Percentiles rank a stretch among this genome's conserved stretches.
phyloP scores from a whole-genome alignment of 2,888 invertebrate species.

The Drosophila anomelani region DNA sequence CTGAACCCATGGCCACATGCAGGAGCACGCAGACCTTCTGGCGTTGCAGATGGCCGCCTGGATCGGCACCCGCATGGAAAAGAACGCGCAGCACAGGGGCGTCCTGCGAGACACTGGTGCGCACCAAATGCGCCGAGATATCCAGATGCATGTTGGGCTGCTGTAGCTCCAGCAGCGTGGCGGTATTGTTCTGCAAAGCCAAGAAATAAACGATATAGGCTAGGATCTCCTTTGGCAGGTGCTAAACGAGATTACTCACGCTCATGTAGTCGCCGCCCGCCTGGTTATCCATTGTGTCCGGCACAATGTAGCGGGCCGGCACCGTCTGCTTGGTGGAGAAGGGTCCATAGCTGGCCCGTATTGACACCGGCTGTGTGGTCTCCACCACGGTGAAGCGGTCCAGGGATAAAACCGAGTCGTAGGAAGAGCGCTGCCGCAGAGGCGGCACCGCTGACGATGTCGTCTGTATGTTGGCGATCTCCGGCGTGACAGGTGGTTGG shows the following conservation, averaged over 20 bases:
- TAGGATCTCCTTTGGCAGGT: neutral
- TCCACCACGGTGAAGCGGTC: conserved; percentile 97
- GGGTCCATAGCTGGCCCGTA: conserved; percentile 96
- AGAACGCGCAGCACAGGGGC: conserved; percentile 96
- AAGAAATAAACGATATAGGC: neutral
- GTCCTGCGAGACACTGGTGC: conserved; percentile 93
- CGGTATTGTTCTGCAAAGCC: conserved; percentile 86
- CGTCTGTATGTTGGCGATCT: conserved; percentile 80
- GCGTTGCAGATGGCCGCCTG: conserved; percentile 91
- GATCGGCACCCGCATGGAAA: conserved; percentile 95
- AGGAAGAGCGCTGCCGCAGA: conserved; percentile 59
- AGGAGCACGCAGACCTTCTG: conserved; percentile 93
- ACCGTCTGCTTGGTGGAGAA: conserved; percentile 98
- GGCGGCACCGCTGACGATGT: conserved; percentile 73
- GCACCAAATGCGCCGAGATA: conserved; percentile 97
- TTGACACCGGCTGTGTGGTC: conserved; percentile 95
- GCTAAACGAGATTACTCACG: conserved; percentile 65
- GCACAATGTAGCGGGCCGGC: conserved; percentile 93
- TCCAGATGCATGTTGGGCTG: conserved; percentile 91
- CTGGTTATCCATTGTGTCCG: conserved; percentile 90
- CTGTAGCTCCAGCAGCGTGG: conserved; percentile 87
- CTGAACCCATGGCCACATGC: conserved; percentile 88
- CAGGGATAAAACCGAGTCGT: conserved; percentile 91
- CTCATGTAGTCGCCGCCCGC: conserved; percentile 78
- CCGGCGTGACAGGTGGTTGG: conserved; percentile 87